These are phyloP conservation scores for Rhinatrema bivittatum DNA, from an alignment of 2,797 vertebrate genomes.

Conservation along the genomic window DNA sequence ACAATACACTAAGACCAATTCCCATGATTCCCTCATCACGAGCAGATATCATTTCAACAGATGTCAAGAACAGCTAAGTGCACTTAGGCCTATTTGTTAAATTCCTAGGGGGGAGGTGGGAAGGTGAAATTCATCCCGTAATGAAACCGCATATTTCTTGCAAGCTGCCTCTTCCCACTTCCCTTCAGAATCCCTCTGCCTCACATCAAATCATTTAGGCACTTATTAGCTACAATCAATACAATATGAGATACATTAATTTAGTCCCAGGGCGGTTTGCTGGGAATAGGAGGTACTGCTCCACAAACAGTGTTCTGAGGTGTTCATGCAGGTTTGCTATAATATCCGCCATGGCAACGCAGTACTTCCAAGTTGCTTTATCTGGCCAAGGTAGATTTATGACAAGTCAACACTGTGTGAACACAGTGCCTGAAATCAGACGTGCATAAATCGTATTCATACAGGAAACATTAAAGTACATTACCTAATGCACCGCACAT, in stretches of 20 bases:
- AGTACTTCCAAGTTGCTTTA: neutral
- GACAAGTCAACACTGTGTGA: conserved; percentile 7
- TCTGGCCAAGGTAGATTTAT: conserved; percentile 20
- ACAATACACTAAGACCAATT: conserved; percentile 42
- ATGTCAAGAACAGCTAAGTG: conserved; percentile 59
- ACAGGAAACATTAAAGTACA: conserved; percentile 30
- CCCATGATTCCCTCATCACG: conserved; percentile 38
- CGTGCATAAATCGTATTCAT: conserved; percentile 21
- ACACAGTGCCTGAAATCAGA: conserved; percentile 35
- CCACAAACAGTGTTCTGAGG: conserved; percentile 26
- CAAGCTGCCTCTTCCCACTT: conserved; percentile 32
- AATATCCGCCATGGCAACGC: neutral
- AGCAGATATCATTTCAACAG: conserved; percentile 60
- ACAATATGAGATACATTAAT: conserved; percentile 60
- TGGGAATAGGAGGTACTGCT: conserved; percentile 45
- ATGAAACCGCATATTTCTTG: conserved; percentile 66
- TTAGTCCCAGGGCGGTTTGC: conserved; percentile 51
- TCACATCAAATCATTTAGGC: conserved; percentile 57
- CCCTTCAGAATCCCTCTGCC: conserved; percentile 45
- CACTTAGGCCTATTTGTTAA: conserved; percentile 67
- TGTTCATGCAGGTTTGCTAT: neutral
- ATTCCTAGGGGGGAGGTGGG: conserved; percentile 49
- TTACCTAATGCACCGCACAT: conserved; percentile 41
- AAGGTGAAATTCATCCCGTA: conserved; percentile 56
- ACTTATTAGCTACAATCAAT: conserved; percentile 70